Percentiles rank a stretch among this genome's conserved stretches.
These are phyloP conservation scores for Pseudanteris insignis DNA, from an alignment of 2,888 invertebrate species.

Conservation along the genomic window DNA sequence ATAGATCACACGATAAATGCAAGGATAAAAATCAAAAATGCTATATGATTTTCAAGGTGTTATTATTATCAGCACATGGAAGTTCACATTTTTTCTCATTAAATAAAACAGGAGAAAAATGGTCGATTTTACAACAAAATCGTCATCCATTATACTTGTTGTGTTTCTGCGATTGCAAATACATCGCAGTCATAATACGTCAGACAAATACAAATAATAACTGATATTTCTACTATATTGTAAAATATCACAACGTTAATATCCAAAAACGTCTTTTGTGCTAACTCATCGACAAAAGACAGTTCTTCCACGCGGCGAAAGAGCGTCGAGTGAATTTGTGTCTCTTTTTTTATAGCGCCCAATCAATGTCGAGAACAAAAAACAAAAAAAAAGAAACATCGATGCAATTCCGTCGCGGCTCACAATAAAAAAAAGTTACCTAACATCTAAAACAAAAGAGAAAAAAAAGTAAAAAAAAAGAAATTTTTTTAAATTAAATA, in stretches of 20 bases:
- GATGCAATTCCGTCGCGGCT: slow-evolving; percentile 26
- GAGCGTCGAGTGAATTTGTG: slow-evolving; percentile 21
- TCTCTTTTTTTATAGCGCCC: no score
- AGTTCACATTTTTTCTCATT: slow-evolving; percentile 55
- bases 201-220: slow-evolving; percentile 61
- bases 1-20: not conserved
- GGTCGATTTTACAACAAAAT: slow-evolving; percentile 43
- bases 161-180: slow-evolving; percentile 21
- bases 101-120: slow-evolving; percentile 38
- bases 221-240: slow-evolving; percentile 58
- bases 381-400: no score
- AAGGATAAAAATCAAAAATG: not conserved
- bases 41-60: slow-evolving; percentile 54
- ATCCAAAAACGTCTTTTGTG: slow-evolving; percentile 55
- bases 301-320: slow-evolving; percentile 34
- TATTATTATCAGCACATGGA: slow-evolving; percentile 66
- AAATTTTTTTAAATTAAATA: slow-evolving; percentile 27
- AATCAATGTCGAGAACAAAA: no score
- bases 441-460: slow-evolving; percentile 17
- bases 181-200: slow-evolving; percentile 53
- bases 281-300: slow-evolving; percentile 49
- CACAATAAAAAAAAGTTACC: slow-evolving; percentile 30
- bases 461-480: slow-evolving; percentile 4
- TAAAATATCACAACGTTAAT: slow-evolving; percentile 66
- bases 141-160: slow-evolving; percentile 16